These are phyloP conservation scores for Anthoptus insignis DNA, from an alignment of 2,888 invertebrate genomes.

Conservation along the genomic window DNA sequence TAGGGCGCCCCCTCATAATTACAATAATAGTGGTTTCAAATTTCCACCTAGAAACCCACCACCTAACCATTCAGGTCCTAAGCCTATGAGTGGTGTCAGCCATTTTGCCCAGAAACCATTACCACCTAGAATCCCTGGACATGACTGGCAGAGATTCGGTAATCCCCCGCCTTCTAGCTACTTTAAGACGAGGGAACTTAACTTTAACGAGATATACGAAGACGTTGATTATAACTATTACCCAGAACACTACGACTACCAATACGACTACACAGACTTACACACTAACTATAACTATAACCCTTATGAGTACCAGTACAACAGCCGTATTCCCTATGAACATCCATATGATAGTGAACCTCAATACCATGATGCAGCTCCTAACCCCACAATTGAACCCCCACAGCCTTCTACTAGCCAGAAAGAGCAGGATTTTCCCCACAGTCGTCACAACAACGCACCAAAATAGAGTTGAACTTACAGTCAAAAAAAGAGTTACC, in stretches of 20 bases:
- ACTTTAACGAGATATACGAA: too few relatives aligned
- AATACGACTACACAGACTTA: too few relatives aligned
- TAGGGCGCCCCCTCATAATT: background rate
- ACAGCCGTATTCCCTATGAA: too few relatives aligned
- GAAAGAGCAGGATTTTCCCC: conserved; percentile 15
- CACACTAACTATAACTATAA: too few relatives aligned
- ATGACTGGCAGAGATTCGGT: conserved; percentile 41
- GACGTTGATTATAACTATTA: too few relatives aligned
- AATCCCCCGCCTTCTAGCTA: conserved; percentile 48
- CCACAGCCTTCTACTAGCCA: background rate
- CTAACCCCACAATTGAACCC: background rate
- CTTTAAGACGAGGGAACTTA: conserved; percentile 46
- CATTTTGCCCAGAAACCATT: conserved; percentile 6
- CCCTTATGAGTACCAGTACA: too few relatives aligned
- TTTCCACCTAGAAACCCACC: background rate
- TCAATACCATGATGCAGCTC: too few relatives aligned
- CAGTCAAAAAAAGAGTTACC: conserved; percentile 40
- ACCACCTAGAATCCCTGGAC: conserved; percentile 11
- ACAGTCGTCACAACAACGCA: background rate
- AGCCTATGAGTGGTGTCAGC: conserved; percentile 24
- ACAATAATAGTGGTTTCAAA: background rate
- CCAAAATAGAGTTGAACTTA: conserved; percentile 43
- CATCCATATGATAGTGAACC: too few relatives aligned
- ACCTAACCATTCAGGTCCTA: too few relatives aligned
- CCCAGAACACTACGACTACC: too few relatives aligned